A percentile compares a stretch with the other conserved stretches of the same genome.
Evolutionary conservation across 2,113 vertebrate species (phyloP).

Genomic region (Myanophis thanlyinensis): DNA sequence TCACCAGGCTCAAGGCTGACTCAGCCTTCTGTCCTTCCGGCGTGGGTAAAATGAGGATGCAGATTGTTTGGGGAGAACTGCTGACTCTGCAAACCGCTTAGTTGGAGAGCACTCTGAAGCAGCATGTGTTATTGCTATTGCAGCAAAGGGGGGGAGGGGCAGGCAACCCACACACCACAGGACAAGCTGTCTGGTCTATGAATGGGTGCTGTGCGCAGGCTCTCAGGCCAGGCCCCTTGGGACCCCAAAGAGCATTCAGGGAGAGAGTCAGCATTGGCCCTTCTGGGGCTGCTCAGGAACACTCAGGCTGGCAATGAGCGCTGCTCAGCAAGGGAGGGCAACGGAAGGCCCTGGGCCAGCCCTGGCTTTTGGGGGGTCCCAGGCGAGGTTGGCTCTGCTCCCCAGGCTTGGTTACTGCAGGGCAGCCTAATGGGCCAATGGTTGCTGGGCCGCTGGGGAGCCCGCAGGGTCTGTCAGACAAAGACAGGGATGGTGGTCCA

Average conservation of each 20-base stretch:
- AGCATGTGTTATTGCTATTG: neutral
- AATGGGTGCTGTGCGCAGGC: neutral
- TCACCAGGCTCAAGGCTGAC: too few species aligned
- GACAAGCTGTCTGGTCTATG: neutral
- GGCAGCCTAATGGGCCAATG: too few species aligned
- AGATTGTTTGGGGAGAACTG: too few species aligned
- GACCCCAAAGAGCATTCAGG: neutral
- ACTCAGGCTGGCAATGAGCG: neutral
- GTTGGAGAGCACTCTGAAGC: too few species aligned
- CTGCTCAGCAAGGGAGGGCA: neutral
- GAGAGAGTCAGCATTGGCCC: neutral
- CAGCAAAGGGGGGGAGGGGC: neutral
- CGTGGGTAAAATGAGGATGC: too few species aligned
- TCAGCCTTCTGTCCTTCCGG: too few species aligned
- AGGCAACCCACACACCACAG: neutral
- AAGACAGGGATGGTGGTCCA: neutral
- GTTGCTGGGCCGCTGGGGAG: neutral
- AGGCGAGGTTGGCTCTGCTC: neutral
- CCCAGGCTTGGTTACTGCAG: neutral
- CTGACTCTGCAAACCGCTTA: too few species aligned
- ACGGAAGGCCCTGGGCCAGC: neutral
- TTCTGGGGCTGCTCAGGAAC: neutral
- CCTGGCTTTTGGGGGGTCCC: neutral
- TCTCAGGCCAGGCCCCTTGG: neutral
- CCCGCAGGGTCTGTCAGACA: neutral